Evolutionary conservation across 2,797 vertebrate species (phyloP).

Genomic region (Jordanella pulchra): DNA sequence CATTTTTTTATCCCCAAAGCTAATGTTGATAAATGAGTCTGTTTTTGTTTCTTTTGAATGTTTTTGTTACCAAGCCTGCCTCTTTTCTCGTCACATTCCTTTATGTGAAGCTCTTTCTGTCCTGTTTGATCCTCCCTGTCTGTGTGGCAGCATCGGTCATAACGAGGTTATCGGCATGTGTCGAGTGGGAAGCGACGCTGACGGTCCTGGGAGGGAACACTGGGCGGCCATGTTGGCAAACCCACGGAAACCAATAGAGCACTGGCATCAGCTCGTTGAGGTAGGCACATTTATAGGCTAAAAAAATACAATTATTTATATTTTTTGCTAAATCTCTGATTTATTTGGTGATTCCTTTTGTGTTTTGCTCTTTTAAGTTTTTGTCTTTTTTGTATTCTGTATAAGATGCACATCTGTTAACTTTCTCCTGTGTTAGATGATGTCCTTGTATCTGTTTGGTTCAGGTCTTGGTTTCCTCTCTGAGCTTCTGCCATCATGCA

Average conservation of each 20-base stretch:
- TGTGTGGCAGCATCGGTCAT: conserved; percentile 87
- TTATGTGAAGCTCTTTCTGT: conserved; percentile 7
- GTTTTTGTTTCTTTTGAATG: conserved; percentile 48
- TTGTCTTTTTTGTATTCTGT: too few relatives aligned
- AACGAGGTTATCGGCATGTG: conserved; percentile 96
- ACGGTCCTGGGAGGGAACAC: conserved; percentile 90
- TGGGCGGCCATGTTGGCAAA: conserved; percentile 94
- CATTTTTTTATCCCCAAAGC: conserved; percentile 45
- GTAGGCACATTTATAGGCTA: conserved; percentile 63
- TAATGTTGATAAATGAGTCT: conserved; percentile 63
- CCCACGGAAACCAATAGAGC: conserved; percentile 92
- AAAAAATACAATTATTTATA: conserved; percentile 3
- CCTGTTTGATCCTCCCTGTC: conserved; percentile 8
- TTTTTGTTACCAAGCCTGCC: conserved; percentile 39
- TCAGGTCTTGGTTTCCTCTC: too few relatives aligned
- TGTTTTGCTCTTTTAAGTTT: not conserved
- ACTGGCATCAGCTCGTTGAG: conserved; percentile 94
- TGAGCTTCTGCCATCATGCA: too few relatives aligned
- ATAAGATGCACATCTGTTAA: too few relatives aligned
- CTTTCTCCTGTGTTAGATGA: too few relatives aligned
- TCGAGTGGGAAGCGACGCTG: conserved; percentile 88
- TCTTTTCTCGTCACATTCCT: conserved; percentile 6
- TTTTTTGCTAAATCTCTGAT: not conserved
- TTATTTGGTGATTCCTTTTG: not conserved
- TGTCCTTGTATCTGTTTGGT: too few relatives aligned